Conservation (phyloP, 2,888 invertebrate genomes). For the Corbicula japonica region DNA sequence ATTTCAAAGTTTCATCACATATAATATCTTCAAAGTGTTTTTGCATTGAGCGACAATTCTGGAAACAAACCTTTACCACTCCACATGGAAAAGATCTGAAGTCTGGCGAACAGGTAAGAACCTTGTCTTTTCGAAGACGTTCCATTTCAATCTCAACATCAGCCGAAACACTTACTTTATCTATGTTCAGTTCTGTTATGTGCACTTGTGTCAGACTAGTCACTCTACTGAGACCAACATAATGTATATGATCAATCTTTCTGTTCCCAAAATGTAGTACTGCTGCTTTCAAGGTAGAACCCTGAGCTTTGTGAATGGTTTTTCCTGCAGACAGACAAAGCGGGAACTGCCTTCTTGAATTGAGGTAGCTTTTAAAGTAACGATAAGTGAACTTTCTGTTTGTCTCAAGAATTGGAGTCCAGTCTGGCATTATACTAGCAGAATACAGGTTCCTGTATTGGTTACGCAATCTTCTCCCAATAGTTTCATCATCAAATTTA, state of each 20-base stretch:
- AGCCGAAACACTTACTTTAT: conserved; percentile 28
- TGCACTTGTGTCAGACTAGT: conserved; percentile 29
- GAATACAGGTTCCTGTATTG: conserved; percentile 14
- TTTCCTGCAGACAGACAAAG: conserved; percentile 57
- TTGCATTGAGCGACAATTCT: conserved; percentile 50
- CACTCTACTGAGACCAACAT: conserved; percentile 64
- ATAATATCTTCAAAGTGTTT: conserved; percentile 47
- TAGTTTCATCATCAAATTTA: conserved; percentile 30
- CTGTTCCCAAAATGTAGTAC: conserved; percentile 56
- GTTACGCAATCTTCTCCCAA: conserved; percentile 20
- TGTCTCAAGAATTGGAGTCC: conserved; percentile 12
- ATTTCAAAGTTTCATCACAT: conserved; percentile 24
- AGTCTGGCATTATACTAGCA: background rate
- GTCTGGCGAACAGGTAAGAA: conserved; percentile 12
- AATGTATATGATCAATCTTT: conserved; percentile 58
- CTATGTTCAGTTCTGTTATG: conserved; percentile 38
- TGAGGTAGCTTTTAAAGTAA: conserved; percentile 23
- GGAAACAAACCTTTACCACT: conserved; percentile 24
- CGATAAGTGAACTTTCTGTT: background rate
- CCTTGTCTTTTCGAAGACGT: conserved; percentile 12
- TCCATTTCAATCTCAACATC: conserved; percentile 51
- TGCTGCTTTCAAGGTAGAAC: conserved; percentile 49
- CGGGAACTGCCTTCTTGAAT: conserved; percentile 53
- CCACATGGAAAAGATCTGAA: background rate
- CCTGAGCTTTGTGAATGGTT: conserved; percentile 65